Percentiles rank a stretch among this genome's conserved stretches.
These are phyloP conservation scores for Caenorhabditis sp. DNA, from an alignment of 2,888 invertebrate genomes.

Conservation along the genomic window DNA sequence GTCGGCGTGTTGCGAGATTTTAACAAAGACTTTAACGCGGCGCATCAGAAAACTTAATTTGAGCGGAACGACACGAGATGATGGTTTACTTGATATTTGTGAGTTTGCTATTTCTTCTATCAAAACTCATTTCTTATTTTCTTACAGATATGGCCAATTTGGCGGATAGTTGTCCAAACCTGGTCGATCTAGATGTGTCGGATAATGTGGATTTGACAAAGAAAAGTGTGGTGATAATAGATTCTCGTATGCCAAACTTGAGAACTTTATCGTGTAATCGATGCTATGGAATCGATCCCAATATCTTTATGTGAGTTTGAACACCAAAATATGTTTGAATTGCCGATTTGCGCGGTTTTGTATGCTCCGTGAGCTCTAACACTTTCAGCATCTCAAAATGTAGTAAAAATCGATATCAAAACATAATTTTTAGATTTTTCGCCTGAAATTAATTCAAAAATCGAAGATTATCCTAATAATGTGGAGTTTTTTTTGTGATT, in stretches of 20 bases:
- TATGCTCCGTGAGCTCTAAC: too few relatives aligned
- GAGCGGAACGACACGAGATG: conserved; percentile 8
- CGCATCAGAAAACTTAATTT: conserved; percentile 23
- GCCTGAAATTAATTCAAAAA: too few relatives aligned
- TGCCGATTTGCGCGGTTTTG: too few relatives aligned
- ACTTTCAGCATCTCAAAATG: too few relatives aligned
- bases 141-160: conserved; percentile 22
- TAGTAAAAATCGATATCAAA: too few relatives aligned
- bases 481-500: too few relatives aligned
- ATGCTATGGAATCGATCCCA: conserved; percentile 37
- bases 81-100: conserved; percentile 25
- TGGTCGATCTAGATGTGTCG: conserved; percentile 28
- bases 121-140: not conserved
- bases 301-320: conserved; percentile 14
- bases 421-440: too few relatives aligned
- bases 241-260: not conserved
- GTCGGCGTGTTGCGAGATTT: not conserved
- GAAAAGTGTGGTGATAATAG: not conserved
- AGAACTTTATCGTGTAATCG: conserved; percentile 21
- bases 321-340: too few relatives aligned
- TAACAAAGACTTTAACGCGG: conserved; percentile 5
- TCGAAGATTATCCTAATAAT: too few relatives aligned
- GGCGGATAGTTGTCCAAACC: not conserved
- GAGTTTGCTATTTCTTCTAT: not conserved
- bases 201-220: conserved; percentile 15